Evolutionary conservation across 2,888 invertebrate species (phyloP).

Genomic region (Leucophora obtusa): DNA sequence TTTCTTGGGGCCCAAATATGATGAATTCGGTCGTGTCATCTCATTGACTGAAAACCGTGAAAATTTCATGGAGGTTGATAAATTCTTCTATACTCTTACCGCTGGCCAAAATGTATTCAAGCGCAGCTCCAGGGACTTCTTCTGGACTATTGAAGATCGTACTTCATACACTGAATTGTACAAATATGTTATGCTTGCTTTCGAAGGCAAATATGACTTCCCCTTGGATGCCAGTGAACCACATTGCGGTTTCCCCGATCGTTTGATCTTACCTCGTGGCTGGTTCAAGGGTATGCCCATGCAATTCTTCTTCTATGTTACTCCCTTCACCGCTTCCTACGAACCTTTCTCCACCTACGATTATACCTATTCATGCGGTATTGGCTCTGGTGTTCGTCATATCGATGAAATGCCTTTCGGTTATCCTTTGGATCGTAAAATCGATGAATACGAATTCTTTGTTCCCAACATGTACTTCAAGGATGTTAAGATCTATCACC

Average conservation of each 20-base stretch:
- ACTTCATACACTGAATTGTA: conserved; percentile 83
- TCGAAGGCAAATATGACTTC: conserved; percentile 80
- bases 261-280: conserved; percentile 86
- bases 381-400: conserved; percentile 80
- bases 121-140: conserved; percentile 84
- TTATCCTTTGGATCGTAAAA: conserved; percentile 86
- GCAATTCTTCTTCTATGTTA: conserved; percentile 83
- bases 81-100: conserved; percentile 81
- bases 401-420: conserved; percentile 84
- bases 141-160: conserved; percentile 82
- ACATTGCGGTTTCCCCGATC: conserved; percentile 85
- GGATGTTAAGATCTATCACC: conserved; percentile 84
- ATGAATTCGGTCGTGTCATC: conserved; percentile 80
- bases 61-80: conserved; percentile 84
- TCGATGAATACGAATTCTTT: conserved; percentile 81
- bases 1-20: conserved; percentile 85
- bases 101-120: conserved; percentile 84
- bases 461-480: conserved; percentile 85
- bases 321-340: conserved; percentile 80
- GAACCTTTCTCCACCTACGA: conserved; percentile 79
- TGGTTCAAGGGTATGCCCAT: conserved; percentile 83
- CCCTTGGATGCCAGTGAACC: conserved; percentile 81
- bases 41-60: conserved; percentile 82
- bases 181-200: conserved; percentile 82
- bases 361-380: conserved; percentile 79